A percentile compares a stretch with the other conserved stretches of the same genome.
Conservation (phyloP, 1,140 invertebrate species). For the Sitobion miscanthi region DNA sequence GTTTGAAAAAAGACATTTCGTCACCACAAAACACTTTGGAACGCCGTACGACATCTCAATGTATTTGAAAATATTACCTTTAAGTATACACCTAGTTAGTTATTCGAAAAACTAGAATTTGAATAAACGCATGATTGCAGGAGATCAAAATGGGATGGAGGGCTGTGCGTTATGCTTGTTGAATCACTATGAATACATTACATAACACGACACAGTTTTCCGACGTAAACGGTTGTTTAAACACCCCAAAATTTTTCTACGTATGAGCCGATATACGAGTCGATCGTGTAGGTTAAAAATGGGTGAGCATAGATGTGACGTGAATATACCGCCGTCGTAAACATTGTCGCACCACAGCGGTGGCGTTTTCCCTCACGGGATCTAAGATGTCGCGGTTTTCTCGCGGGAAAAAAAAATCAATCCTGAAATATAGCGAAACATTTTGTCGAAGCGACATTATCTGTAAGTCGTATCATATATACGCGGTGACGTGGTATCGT, state of each 20-base stretch:
- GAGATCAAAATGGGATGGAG: background rate
- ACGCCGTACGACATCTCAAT: background rate
- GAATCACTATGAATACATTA: background rate
- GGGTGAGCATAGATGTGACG: background rate
- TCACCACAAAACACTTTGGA: background rate
- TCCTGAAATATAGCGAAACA: background rate
- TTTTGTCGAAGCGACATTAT: background rate
- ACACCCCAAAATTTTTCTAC: background rate
- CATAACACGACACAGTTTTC: background rate
- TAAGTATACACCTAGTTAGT: background rate
- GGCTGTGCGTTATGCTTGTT: background rate
- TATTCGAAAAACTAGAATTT: background rate
- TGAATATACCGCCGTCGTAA: background rate
- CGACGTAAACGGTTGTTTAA: background rate
- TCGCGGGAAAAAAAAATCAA: background rate
- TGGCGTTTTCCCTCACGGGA: background rate
- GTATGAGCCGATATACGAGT: background rate
- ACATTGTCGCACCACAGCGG: background rate
- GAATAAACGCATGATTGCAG: background rate
- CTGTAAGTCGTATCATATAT: background rate
- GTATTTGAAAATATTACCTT: background rate
- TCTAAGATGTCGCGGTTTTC: background rate
- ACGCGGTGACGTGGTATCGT: background rate
- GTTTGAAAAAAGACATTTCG: background rate
- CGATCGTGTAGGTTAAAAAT: background rate